A percentile compares a stretch with the other conserved stretches of the same genome.
Evolutionary conservation across 2,797 vertebrate genomes (phyloP).

Genomic region (Myotis findleyi): DNA sequence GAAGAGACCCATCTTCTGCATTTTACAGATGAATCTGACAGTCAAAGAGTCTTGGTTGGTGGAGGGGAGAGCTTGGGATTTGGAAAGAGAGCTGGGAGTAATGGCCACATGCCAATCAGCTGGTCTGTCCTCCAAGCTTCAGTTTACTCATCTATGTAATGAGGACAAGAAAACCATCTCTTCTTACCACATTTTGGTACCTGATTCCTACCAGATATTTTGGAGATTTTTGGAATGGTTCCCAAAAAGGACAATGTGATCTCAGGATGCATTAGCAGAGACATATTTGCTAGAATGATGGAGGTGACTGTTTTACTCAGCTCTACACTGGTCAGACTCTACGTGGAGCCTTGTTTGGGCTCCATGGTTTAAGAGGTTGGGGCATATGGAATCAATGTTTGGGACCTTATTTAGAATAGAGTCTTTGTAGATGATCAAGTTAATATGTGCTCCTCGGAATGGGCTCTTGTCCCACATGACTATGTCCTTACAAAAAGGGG

Average conservation of each 20-base stretch:
- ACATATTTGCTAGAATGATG: background rate
- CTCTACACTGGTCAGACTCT: background rate
- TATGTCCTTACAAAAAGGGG: background rate
- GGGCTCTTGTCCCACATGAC: background rate
- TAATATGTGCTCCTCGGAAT: background rate
- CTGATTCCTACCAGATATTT: background rate
- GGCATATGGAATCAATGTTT: too few species aligned
- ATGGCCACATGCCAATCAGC: background rate
- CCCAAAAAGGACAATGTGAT: background rate
- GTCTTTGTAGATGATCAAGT: background rate
- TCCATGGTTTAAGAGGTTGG: background rate
- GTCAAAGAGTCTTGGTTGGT: background rate
- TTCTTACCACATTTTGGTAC: background rate
- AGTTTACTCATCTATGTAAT: background rate
- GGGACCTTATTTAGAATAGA: background rate
- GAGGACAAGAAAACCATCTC: background rate
- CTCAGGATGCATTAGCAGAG: background rate
- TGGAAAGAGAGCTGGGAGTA: background rate
- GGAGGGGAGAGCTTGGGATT: background rate
- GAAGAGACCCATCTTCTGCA: background rate
- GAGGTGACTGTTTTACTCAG: background rate
- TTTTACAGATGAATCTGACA: background rate
- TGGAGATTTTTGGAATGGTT: background rate
- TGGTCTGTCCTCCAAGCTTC: background rate
- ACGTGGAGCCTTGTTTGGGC: background rate